Evolutionary conservation across 1,140 invertebrate genomes (phyloP).

Genomic region (Trichogramma pretiosum): DNA sequence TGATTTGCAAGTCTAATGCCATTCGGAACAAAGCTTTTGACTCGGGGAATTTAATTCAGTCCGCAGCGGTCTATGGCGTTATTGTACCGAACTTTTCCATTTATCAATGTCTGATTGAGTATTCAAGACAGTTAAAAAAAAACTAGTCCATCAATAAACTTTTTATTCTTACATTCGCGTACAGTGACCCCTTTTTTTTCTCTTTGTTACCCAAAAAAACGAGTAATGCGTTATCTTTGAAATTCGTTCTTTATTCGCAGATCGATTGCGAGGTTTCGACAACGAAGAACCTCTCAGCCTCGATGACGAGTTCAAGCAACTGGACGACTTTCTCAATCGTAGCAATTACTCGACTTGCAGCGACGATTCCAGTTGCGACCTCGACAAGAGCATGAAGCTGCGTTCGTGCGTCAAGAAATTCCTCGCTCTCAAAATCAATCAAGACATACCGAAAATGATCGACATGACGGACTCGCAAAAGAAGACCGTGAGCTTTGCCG

Average conservation of each 20-base stretch:
- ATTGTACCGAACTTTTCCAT: too few species aligned
- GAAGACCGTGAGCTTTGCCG: slow-evolving; percentile 61
- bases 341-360: slow-evolving; percentile 60
- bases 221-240: too few species aligned
- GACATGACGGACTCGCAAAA: slow-evolving; percentile 58
- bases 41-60: too few species aligned
- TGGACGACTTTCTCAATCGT: slow-evolving; percentile 65
- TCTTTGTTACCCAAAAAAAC: too few species aligned
- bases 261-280: slow-evolving; percentile 31
- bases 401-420: slow-evolving; percentile 62
- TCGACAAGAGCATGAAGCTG: slow-evolving; percentile 57
- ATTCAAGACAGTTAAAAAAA: too few species aligned
- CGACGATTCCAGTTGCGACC: slow-evolving; percentile 57
- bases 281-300: slow-evolving; percentile 41
- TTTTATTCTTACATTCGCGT: too few species aligned
- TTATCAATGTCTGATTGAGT: too few species aligned
- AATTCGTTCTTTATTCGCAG: slow-evolving; percentile 18
- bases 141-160: too few species aligned
- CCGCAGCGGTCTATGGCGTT: too few species aligned
- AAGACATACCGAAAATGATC: slow-evolving; percentile 40
- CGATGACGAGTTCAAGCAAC: slow-evolving; percentile 54
- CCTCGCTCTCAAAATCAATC: slow-evolving; percentile 50
- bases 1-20: too few species aligned
- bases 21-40: too few species aligned
- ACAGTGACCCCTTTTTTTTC: too few species aligned